A percentile compares a stretch with the other conserved stretches of the same genome.
Evolutionary conservation across 2,113 vertebrate genomes (phyloP).

Genomic region (Thalassarche chlororhynchos): DNA sequence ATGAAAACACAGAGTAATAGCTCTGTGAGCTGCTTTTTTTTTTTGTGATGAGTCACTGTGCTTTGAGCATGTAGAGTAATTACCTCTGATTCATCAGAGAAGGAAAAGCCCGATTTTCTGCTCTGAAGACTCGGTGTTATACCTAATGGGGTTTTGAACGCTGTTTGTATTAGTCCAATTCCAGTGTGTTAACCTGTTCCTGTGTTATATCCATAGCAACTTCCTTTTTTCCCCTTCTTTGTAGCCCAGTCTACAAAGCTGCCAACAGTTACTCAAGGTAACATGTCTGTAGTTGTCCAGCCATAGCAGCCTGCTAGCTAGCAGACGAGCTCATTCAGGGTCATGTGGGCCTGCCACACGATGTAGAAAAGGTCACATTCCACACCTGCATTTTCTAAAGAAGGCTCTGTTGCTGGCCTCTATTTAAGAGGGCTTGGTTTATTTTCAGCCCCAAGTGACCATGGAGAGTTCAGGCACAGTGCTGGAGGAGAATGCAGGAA

Average conservation of each 20-base stretch:
- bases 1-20: not conserved
- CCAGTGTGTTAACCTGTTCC: not conserved
- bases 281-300: not conserved
- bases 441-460: slow-evolving; percentile 17
- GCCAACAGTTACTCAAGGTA: not conserved
- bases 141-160: not conserved
- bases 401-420: slow-evolving; percentile 15
- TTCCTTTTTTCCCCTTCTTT: not conserved
- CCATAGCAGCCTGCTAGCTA: not conserved
- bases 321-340: not conserved
- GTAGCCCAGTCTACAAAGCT: not conserved
- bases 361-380: not conserved
- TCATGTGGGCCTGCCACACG: not conserved
- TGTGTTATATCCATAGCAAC: not conserved
- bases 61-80: not conserved
- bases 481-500: slow-evolving; percentile 27
- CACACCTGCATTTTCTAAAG: slow-evolving; percentile 55
- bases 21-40: not conserved
- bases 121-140: not conserved
- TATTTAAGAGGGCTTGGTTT: not conserved
- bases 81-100: not conserved
- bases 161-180: not conserved
- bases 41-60: not conserved
- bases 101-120: not conserved
- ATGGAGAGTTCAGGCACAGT: not conserved